Conservation (phyloP, 2,113 vertebrate genomes). For the Salminus brasiliensis region DNA sequence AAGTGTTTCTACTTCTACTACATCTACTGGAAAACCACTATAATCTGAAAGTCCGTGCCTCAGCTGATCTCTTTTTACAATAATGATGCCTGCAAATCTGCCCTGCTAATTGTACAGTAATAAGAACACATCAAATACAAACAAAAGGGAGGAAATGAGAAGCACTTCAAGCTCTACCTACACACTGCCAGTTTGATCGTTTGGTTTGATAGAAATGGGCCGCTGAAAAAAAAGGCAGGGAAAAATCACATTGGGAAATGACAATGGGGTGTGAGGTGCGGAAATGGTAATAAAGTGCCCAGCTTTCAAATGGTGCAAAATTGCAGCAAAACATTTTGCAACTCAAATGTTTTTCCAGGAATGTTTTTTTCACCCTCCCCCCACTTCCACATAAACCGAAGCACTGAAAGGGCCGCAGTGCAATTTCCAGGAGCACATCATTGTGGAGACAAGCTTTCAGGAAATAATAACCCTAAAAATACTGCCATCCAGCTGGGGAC, state of each 20-base stretch:
- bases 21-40: constrained; percentile 50
- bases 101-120: neutral
- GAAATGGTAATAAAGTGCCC: neutral
- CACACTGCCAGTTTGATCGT: neutral
- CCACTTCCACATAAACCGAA: neutral
- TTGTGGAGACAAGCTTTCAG: constrained; percentile 18
- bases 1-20: too few species aligned
- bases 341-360: neutral
- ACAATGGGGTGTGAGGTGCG: neutral
- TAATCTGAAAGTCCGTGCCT: constrained; percentile 44
- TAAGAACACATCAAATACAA: neutral
- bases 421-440: neutral
- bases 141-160: neutral
- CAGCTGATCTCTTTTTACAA: constrained; percentile 42
- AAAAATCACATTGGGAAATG: constrained; percentile 7
- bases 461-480: constrained; percentile 29
- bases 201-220: neutral
- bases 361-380: neutral
- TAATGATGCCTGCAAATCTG: neutral
- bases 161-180: neutral
- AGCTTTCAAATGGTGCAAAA: constrained; percentile 5
- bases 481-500: constrained; percentile 2
- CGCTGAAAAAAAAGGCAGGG: neutral
- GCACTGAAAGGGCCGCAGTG: neutral
- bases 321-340: constrained; percentile 15